Conservation (phyloP, 2,888 invertebrate species). For the Acanthopleura granulata region DNA sequence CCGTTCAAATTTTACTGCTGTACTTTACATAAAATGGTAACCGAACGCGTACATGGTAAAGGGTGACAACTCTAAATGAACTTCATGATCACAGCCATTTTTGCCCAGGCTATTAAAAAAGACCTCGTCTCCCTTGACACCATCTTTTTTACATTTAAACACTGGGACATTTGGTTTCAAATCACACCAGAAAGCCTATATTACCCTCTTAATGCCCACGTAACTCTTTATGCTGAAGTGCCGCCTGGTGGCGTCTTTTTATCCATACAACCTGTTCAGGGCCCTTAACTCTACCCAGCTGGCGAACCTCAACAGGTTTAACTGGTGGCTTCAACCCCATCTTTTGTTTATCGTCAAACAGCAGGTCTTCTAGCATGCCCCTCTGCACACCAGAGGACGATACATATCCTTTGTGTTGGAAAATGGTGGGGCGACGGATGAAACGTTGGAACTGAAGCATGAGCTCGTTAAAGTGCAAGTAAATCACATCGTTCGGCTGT, state of each 20-base stretch:
- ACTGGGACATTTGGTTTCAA: too few relatives aligned
- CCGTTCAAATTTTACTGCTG: too few relatives aligned
- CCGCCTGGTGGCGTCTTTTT: neutral
- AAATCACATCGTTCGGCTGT: conserved; percentile 29
- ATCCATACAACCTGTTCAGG: neutral
- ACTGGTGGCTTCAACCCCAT: neutral
- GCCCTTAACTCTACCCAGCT: neutral
- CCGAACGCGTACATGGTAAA: too few relatives aligned
- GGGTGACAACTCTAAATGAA: too few relatives aligned
- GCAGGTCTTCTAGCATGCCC: neutral
- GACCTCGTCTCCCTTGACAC: too few relatives aligned
- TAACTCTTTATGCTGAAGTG: too few relatives aligned
- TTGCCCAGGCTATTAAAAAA: too few relatives aligned
- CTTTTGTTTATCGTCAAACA: neutral
- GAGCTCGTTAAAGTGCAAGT: conserved; percentile 5
- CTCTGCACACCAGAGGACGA: conserved; percentile 40
- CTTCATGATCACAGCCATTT: too few relatives aligned
- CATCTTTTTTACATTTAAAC: too few relatives aligned
- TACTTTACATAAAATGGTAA: too few relatives aligned
- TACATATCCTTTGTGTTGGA: neutral
- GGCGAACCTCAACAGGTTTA: neutral
- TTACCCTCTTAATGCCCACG: too few relatives aligned
- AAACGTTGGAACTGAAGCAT: conserved; percentile 8
- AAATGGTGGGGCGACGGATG: conserved; percentile 5
- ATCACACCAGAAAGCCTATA: too few relatives aligned